A percentile compares a stretch with the other conserved stretches of the same genome.
Evolutionary conservation across 2,797 vertebrate species (phyloP).

Genomic region (Phrynocephalus guinanensis): DNA sequence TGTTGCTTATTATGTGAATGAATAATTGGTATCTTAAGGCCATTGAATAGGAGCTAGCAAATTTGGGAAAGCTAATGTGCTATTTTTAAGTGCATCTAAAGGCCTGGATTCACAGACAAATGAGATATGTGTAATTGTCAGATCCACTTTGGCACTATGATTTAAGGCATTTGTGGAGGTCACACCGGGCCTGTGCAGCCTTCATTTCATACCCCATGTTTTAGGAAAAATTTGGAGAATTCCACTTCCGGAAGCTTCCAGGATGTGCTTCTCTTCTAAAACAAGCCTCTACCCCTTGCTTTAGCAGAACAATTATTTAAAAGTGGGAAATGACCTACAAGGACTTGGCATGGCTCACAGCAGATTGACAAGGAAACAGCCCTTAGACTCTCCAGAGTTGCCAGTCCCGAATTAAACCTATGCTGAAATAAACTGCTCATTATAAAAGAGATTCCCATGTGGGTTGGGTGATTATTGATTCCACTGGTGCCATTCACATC

Average conservation of each 20-base stretch:
- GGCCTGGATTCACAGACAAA: neutral
- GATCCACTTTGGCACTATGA: neutral
- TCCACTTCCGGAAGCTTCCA: too few relatives aligned
- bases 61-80: neutral
- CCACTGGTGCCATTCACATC: conserved; percentile 25
- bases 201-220: too few relatives aligned
- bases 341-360: too few relatives aligned
- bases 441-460: neutral
- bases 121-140: neutral
- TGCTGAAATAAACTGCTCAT: conserved; percentile 1
- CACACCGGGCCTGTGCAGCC: too few relatives aligned
- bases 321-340: too few relatives aligned
- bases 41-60: neutral
- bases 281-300: too few relatives aligned
- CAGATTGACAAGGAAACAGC: too few relatives aligned
- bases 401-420: neutral
- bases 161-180: too few relatives aligned
- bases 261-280: too few relatives aligned
- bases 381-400: too few relatives aligned
- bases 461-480: conserved; percentile 8
- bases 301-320: too few relatives aligned
- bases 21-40: neutral
- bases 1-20: neutral
- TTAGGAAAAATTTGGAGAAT: too few relatives aligned
- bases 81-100: neutral